A percentile compares a stretch with the other conserved stretches of the same genome.
These are phyloP conservation scores for Mungos mungo DNA, from an alignment of 2,113 vertebrate species.

Conservation along the genomic window DNA sequence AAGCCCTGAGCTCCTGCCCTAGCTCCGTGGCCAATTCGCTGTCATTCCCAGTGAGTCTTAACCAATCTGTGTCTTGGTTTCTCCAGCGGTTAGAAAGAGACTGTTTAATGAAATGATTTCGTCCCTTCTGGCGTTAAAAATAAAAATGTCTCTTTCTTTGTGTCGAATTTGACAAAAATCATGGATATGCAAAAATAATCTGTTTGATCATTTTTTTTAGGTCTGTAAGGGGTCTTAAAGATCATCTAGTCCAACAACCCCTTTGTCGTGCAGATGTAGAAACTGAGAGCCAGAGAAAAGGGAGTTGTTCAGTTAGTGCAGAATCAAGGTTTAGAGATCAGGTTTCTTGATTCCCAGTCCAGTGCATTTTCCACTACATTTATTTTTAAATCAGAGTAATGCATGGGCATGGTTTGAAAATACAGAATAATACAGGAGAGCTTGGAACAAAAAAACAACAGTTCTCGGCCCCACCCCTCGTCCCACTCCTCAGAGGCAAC, in stretches of 20 bases:
- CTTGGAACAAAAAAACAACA: neutral
- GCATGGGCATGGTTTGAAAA: conserved; percentile 43
- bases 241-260: neutral
- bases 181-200: neutral
- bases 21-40: neutral
- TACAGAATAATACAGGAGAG: conserved; percentile 2
- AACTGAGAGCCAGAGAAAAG: conserved; percentile 15
- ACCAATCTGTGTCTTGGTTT: neutral
- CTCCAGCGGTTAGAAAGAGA: conserved; percentile 6
- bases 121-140: conserved; percentile 34
- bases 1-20: neutral
- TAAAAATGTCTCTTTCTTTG: conserved; percentile 39
- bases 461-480: neutral
- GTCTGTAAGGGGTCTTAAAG: neutral
- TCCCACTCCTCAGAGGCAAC: neutral
- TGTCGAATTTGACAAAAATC: conserved; percentile 17
- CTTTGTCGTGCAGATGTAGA: conserved; percentile 1
- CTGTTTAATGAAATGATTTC: conserved; percentile 23
- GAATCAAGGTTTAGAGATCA: neutral
- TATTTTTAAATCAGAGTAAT: conserved; percentile 49
- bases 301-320: neutral
- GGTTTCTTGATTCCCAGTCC: neutral
- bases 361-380: neutral
- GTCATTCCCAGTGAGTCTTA: neutral
- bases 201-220: conserved; percentile 9